Conservation (phyloP, 2,888 invertebrate genomes). For the Helicoverpa assulta region DNA sequence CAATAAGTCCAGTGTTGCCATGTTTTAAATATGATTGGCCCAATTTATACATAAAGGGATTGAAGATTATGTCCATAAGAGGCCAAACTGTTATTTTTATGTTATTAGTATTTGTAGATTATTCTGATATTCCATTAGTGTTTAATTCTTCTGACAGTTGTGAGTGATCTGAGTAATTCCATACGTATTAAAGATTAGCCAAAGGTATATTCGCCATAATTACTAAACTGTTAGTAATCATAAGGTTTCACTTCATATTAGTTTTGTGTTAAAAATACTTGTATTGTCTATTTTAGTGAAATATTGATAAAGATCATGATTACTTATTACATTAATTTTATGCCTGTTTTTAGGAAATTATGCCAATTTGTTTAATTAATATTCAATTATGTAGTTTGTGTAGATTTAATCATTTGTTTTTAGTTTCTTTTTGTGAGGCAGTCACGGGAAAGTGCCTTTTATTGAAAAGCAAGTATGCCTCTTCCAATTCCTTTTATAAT, state of each 20-base stretch:
- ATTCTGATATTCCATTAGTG: slow-evolving; percentile 4
- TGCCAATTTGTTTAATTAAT: slow-evolving; percentile 35
- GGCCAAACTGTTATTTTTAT: slow-evolving; percentile 27
- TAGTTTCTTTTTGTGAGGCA: slow-evolving; percentile 42
- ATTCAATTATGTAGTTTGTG: slow-evolving; percentile 29
- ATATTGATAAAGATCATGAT: slow-evolving; percentile 40
- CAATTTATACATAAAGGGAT: not conserved
- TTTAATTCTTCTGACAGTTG: not conserved
- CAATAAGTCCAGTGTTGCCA: slow-evolving; percentile 13
- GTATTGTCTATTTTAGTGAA: slow-evolving; percentile 12
- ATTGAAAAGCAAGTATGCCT: slow-evolving; percentile 12
- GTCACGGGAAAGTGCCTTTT: slow-evolving; percentile 34
- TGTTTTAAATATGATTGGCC: slow-evolving; percentile 13
- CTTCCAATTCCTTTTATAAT: not conserved
- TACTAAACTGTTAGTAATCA: not conserved
- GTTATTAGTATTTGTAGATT: slow-evolving; percentile 14
- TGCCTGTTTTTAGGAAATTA: slow-evolving; percentile 24
- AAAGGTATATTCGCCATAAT: slow-evolving; percentile 7
- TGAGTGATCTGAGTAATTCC: slow-evolving; percentile 12
- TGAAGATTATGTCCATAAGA: slow-evolving; percentile 22
- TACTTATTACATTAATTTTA: slow-evolving; percentile 8
- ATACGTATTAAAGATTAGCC: not conserved
- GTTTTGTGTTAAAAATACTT: not conserved
- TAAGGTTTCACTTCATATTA: not conserved
- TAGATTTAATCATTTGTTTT: slow-evolving; percentile 60